A percentile compares a stretch with the other conserved stretches of the same genome.
Conservation (phyloP, 1,140 invertebrate genomes). For the Dufourea novaeangliae region DNA sequence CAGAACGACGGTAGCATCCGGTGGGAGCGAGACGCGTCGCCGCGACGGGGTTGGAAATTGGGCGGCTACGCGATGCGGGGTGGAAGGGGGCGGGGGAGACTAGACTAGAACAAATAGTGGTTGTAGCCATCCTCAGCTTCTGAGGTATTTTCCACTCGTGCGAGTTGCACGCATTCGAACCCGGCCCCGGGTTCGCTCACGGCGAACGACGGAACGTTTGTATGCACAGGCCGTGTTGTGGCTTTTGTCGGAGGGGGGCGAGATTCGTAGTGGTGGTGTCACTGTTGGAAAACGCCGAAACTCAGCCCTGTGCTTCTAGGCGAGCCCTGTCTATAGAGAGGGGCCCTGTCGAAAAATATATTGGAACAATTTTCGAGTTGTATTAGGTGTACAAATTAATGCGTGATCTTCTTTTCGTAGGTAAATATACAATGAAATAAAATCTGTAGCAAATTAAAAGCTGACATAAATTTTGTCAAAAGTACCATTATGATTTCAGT, state of each 20-base stretch:
- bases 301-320: background rate
- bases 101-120: slow-evolving; percentile 80
- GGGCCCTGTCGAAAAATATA: background rate
- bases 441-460: too few species aligned
- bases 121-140: slow-evolving; percentile 77
- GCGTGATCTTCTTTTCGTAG: too few species aligned
- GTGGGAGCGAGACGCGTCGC: background rate
- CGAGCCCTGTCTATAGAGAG: too few species aligned
- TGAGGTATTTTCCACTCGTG: slow-evolving; percentile 74
- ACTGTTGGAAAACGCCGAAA: slow-evolving; percentile 9
- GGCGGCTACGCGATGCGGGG: slow-evolving; percentile 65
- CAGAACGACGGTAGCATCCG: slow-evolving; percentile 18
- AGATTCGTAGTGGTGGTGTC: slow-evolving; percentile 30
- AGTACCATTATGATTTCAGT: too few species aligned
- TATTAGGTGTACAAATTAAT: too few species aligned
- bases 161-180: slow-evolving; percentile 58
- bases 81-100: too few species aligned
- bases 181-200: slow-evolving; percentile 26
- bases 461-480: too few species aligned
- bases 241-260: slow-evolving; percentile 38
- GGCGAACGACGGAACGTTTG: slow-evolving; percentile 37
- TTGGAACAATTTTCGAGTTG: background rate
- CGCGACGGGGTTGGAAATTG: slow-evolving; percentile 61
- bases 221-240: slow-evolving; percentile 49
- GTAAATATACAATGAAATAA: too few species aligned